phyloP scores from a whole-genome alignment of 1,140 invertebrate genomes.

The Temnothorax curvispinosus region DNA sequence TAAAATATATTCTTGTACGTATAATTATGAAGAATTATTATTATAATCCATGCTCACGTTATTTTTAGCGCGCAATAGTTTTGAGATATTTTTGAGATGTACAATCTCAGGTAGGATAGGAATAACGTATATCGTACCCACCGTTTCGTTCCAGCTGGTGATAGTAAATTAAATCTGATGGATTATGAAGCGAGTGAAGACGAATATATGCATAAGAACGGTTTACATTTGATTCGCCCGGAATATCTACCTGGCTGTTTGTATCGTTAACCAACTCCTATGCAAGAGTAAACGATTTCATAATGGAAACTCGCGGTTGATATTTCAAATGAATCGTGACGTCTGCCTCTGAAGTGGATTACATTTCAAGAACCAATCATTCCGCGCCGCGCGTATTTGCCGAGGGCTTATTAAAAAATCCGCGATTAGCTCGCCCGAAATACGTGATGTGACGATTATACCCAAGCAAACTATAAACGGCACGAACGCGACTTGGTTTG shows the following conservation, averaged over 20 bases:
- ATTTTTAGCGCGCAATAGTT: constrained; percentile 17
- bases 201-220: constrained; percentile 69
- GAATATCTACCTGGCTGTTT: constrained; percentile 50
- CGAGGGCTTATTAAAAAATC: constrained; percentile 51
- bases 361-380: constrained; percentile 60
- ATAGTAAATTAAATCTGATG: constrained; percentile 71
- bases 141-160: background rate
- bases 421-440: constrained; percentile 35
- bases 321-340: constrained; percentile 66
- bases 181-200: constrained; percentile 64
- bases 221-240: constrained; percentile 73
- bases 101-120: background rate
- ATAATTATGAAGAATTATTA: background rate
- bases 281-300: constrained; percentile 68
- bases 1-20: background rate
- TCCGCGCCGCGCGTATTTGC: constrained; percentile 38
- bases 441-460: constrained; percentile 46
- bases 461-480: constrained; percentile 30
- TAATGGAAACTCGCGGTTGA: constrained; percentile 72
- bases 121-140: background rate
- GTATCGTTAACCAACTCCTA: constrained; percentile 67
- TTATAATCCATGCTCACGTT: background rate
- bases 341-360: constrained; percentile 53
- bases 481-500: constrained; percentile 24
- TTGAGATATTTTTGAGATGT: constrained; percentile 52